Conservation (phyloP, 53 echinoderm and acorn worm species). For the Arbacia lixula region DNA sequence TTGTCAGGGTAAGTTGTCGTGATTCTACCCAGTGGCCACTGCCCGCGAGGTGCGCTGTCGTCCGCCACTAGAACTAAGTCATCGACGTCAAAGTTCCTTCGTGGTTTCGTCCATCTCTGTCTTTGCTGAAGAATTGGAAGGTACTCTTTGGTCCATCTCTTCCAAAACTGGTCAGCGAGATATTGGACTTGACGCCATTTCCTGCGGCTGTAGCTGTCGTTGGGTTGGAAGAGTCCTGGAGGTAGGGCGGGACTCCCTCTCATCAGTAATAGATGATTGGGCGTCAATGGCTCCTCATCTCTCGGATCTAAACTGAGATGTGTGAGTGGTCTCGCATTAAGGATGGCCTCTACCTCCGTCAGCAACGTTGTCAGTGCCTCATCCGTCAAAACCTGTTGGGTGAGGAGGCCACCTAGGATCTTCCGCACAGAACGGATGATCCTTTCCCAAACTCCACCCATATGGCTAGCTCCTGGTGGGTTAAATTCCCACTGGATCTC, state of each 20-base stretch:
- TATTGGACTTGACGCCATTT: constrained; percentile 73
- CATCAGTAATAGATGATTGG: constrained; percentile 70
- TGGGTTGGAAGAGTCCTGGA: constrained; percentile 55
- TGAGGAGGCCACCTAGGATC: constrained; percentile 50
- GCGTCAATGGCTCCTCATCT: constrained; percentile 65
- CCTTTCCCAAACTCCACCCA: constrained; percentile 45
- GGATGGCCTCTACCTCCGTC: constrained; percentile 75
- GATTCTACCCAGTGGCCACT: constrained; percentile 48
- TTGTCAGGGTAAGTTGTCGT: constrained; percentile 57
- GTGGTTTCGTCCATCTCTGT: constrained; percentile 58
- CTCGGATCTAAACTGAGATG: constrained; percentile 56
- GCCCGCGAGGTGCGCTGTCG: constrained; percentile 46
- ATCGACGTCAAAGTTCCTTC: constrained; percentile 34
- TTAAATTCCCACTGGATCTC: constrained; percentile 49
- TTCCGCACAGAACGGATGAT: constrained; percentile 52
- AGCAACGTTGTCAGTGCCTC: constrained; percentile 57
- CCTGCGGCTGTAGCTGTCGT: constrained; percentile 55
- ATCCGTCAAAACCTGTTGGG: constrained; percentile 50
- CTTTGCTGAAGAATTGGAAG: constrained; percentile 64
- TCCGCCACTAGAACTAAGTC: constrained; percentile 58
- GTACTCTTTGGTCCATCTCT: constrained; percentile 65
- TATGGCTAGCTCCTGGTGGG: constrained; percentile 48
- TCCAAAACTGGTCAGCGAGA: constrained; percentile 49
- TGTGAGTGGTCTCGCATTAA: constrained; percentile 74
- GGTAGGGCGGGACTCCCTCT: constrained; percentile 15